Conservation (phyloP, 1,140 invertebrate species). For the Lordiphosa mommai region DNA sequence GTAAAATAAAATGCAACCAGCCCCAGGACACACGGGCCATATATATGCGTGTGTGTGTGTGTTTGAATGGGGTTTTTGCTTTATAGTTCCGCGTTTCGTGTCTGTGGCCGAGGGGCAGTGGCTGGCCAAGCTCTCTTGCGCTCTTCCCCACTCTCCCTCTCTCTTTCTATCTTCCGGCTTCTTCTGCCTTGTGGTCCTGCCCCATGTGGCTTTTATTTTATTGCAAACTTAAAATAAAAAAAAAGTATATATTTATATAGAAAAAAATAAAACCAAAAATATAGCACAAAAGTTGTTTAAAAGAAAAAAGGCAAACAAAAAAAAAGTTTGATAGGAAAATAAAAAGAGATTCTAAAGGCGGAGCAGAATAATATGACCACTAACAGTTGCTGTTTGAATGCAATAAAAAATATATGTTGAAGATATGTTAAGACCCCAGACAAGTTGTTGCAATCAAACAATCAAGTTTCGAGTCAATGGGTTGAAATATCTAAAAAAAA, state of each 20-base stretch:
- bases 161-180: constrained; percentile 4
- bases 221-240: constrained; percentile 53
- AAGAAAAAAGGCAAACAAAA: constrained; percentile 22
- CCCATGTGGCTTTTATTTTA: constrained; percentile 50
- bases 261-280: constrained; percentile 10
- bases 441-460: too few species aligned
- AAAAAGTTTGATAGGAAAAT: background rate
- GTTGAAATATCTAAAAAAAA: too few species aligned
- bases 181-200: constrained; percentile 17
- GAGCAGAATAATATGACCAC: constrained; percentile 19
- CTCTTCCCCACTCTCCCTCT: too few species aligned
- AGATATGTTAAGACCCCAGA: too few species aligned
- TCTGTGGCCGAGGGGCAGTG: constrained; percentile 40
- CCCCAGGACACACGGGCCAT: constrained; percentile 12
- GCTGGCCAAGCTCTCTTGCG: constrained; percentile 14
- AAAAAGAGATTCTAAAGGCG: constrained; percentile 6
- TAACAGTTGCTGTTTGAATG: too few species aligned
- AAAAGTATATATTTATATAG: background rate
- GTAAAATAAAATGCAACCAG: constrained; percentile 60
- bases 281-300: constrained; percentile 28
- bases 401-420: too few species aligned
- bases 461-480: too few species aligned
- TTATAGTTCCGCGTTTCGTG: constrained; percentile 49
- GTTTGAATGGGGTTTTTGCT: constrained; percentile 51
- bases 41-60: constrained; percentile 21